Conservation (phyloP, 2,113 vertebrate genomes). For the Struthidea cinerea region DNA sequence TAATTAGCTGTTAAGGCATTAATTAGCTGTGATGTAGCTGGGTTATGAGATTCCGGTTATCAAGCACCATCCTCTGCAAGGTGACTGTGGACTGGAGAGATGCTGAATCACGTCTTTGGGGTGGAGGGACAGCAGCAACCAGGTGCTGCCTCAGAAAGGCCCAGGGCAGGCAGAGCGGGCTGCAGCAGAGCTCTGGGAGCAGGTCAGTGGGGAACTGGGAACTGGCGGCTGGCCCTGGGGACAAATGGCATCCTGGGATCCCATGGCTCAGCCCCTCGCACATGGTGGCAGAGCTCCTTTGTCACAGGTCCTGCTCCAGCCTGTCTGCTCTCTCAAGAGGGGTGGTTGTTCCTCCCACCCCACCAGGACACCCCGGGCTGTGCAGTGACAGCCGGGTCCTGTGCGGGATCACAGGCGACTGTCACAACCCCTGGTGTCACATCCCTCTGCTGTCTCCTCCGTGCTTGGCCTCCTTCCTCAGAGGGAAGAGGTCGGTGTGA, state of each 20-base stretch:
- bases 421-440: accelerated
- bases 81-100: accelerated
- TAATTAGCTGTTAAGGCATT: background rate
- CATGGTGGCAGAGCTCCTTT: background rate
- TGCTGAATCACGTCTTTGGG: background rate
- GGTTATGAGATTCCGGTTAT: background rate
- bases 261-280: background rate
- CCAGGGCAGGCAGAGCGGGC: background rate
- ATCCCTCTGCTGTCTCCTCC: background rate
- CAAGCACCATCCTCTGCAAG: background rate
- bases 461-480: background rate
- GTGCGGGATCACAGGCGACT: accelerated
- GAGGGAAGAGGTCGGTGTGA: background rate
- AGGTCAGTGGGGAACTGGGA: background rate
- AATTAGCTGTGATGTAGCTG: background rate
- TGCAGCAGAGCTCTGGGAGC: background rate
- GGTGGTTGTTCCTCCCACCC: accelerated
- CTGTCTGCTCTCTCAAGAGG: accelerated
- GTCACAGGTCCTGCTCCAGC: background rate
- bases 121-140: background rate
- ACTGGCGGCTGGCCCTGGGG: background rate
- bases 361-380: background rate
- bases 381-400: accelerated
- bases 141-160: background rate
- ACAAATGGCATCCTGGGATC: background rate